Evolutionary conservation across 2,797 vertebrate genomes (phyloP).

Genomic region (Clamator glandarius): DNA sequence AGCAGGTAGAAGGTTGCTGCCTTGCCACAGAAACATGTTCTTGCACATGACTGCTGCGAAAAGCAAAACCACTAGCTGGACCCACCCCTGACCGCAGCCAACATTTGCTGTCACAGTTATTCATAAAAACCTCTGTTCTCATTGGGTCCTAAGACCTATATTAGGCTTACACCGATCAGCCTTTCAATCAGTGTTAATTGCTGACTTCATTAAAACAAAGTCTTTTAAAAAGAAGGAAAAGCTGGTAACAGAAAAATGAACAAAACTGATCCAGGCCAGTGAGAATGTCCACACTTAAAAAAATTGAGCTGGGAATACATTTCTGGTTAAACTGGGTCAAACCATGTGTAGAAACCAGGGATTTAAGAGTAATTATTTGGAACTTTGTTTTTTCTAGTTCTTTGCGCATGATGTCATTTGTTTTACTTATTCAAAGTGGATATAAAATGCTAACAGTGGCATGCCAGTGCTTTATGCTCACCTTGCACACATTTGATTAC

Average conservation of each 20-base stretch:
- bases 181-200: neutral
- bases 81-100: constrained; percentile 8
- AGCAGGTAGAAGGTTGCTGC: constrained; percentile 36
- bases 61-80: neutral
- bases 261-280: neutral
- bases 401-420: neutral
- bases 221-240: neutral
- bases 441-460: neutral
- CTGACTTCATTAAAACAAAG: neutral
- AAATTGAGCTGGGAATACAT: neutral
- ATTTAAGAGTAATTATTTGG: constrained; percentile 26
- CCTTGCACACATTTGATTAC: neutral
- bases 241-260: neutral
- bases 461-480: neutral
- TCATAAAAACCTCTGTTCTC: neutral
- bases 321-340: constrained; percentile 45
- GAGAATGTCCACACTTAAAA: neutral
- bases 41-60: neutral
- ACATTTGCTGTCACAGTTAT: neutral
- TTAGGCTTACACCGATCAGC: neutral
- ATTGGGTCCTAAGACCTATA: neutral
- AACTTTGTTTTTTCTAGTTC: neutral
- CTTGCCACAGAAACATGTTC: neutral
- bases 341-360: neutral
- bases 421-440: neutral